These are phyloP conservation scores for Ranitomeya variabilis DNA, from an alignment of 2,113 vertebrate species.

Conservation along the genomic window DNA sequence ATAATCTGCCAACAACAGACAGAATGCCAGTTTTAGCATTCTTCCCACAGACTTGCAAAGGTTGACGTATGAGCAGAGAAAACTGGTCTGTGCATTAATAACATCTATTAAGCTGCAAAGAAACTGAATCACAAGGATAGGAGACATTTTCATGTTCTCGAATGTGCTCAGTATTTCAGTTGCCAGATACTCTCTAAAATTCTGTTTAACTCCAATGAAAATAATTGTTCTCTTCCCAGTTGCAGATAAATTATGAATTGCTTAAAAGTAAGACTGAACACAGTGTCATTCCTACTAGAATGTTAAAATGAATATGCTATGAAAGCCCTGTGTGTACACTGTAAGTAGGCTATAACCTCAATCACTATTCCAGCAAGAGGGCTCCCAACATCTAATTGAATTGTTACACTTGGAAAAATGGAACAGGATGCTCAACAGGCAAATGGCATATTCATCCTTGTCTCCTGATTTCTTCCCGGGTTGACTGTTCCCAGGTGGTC, in stretches of 20 bases:
- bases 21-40: conserved; percentile 35
- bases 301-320: conserved; percentile 16
- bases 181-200: not conserved
- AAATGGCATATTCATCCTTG: conserved; percentile 40
- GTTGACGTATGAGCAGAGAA: not conserved
- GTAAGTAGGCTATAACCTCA: conserved; percentile 46
- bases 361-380: conserved; percentile 41
- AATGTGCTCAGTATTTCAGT: not conserved
- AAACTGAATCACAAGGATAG: not conserved
- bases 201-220: not conserved
- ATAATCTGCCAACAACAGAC: conserved; percentile 27
- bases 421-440: conserved; percentile 46
- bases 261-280: conserved; percentile 1
- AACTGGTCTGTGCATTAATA: conserved; percentile 40
- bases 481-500: conserved; percentile 50
- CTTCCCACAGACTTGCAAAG: conserved; percentile 33
- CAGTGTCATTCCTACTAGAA: not conserved
- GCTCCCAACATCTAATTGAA: conserved; percentile 48
- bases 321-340: not conserved
- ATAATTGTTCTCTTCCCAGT: not conserved
- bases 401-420: conserved; percentile 54
- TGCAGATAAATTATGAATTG: not conserved
- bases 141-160: not conserved
- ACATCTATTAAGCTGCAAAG: conserved; percentile 20
- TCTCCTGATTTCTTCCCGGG: conserved; percentile 34